Evolutionary conservation across 2,888 invertebrate species (phyloP).

Genomic region (Cataglyphis albicans): DNA sequence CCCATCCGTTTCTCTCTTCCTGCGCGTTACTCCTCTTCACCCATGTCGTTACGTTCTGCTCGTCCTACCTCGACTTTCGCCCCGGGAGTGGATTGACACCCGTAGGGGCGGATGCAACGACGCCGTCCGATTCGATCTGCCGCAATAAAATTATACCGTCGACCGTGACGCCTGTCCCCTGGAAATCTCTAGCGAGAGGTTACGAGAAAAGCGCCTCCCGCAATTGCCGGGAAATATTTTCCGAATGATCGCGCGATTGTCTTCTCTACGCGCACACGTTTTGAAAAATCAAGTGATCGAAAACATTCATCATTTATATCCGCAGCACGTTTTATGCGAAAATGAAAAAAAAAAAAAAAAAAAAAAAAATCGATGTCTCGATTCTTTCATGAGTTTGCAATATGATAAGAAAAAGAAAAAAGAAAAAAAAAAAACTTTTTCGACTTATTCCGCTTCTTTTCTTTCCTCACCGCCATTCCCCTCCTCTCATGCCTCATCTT

Average conservation of each 20-base stretch:
- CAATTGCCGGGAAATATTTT: slow-evolving; percentile 5
- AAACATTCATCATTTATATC: neutral
- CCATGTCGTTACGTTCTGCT: slow-evolving; percentile 2
- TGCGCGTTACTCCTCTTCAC: slow-evolving; percentile 10
- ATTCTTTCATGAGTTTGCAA: slow-evolving; percentile 27
- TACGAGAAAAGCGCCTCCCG: neutral
- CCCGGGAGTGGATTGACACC: slow-evolving; percentile 67
- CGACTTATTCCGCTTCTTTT: slow-evolving; percentile 27
- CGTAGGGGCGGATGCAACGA: slow-evolving; percentile 65
- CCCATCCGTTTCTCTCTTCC: slow-evolving; percentile 57
- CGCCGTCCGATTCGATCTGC: slow-evolving; percentile 76
- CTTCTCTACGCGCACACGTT: neutral
- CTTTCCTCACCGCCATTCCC: neutral
- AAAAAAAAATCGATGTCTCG: slow-evolving; percentile 19
- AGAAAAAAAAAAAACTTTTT: slow-evolving; percentile 16
- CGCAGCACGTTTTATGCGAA: neutral
- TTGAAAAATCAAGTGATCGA: neutral
- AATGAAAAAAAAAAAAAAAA: neutral
- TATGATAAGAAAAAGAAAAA: slow-evolving; percentile 27
- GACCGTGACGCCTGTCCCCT: slow-evolving; percentile 37
- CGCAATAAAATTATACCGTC: slow-evolving; percentile 80
- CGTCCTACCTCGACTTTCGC: slow-evolving; percentile 54
- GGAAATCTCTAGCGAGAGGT: slow-evolving; percentile 24
- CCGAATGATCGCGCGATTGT: slow-evolving; percentile 3
- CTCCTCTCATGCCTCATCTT: slow-evolving; percentile 31